Conservation (phyloP, 1,140 invertebrate species). For the Drosophila hydei region DNA sequence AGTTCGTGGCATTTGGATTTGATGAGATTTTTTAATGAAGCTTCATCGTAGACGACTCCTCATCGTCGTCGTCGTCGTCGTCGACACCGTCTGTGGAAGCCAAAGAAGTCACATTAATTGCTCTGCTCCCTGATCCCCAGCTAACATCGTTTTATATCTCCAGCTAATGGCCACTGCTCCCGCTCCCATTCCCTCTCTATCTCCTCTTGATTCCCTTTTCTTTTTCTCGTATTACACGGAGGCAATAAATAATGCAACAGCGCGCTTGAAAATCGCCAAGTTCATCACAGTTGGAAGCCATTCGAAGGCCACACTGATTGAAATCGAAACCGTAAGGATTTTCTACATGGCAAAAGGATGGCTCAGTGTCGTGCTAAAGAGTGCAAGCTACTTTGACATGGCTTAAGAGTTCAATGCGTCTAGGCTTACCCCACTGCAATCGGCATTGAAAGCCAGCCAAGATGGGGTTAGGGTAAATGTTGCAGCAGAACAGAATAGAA, state of each 20-base stretch:
- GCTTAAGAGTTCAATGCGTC: slow-evolving; percentile 75
- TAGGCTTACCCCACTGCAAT: slow-evolving; percentile 39
- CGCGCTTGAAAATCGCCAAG: slow-evolving; percentile 49
- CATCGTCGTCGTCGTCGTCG: not conserved
- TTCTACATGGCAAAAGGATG: slow-evolving; percentile 20
- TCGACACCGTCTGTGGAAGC: slow-evolving; percentile 31
- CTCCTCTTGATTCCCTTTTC: slow-evolving; percentile 13
- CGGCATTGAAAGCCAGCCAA: slow-evolving; percentile 3
- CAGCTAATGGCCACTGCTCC: not conserved
- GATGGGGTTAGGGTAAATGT: too few species aligned
- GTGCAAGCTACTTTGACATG: slow-evolving; percentile 55
- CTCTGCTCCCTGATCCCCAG: slow-evolving; percentile 25
- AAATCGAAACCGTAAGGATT: slow-evolving; percentile 71
- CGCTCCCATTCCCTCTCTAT: slow-evolving; percentile 7
- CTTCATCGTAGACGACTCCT: slow-evolving; percentile 9
- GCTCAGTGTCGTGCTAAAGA: slow-evolving; percentile 6
- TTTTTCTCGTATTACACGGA: slow-evolving; percentile 30
- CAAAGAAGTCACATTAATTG: slow-evolving; percentile 65
- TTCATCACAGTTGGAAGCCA: slow-evolving; percentile 69
- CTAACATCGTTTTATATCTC: not conserved
- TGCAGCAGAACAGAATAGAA: too few species aligned
- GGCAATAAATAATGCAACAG: slow-evolving; percentile 39
- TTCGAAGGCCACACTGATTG: slow-evolving; percentile 60
- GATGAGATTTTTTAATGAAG: slow-evolving; percentile 75
- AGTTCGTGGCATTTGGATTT: slow-evolving; percentile 51